Evolutionary conservation across 37 sponge, comb jelly and placozoan species (phyloP).

Genomic region (Ianthella basta): DNA sequence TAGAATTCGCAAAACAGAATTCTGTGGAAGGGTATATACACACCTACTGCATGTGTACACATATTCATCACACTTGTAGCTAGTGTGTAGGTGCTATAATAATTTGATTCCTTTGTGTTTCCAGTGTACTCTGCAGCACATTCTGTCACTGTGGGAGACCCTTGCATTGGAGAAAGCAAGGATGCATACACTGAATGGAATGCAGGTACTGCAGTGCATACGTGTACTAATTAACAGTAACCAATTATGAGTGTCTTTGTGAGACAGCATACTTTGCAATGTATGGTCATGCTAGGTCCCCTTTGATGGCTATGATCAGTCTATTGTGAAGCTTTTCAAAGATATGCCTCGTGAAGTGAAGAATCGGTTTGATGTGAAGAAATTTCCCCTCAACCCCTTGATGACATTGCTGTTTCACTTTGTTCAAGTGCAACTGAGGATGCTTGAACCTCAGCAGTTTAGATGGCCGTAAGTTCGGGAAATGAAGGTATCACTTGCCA

Average conservation of each 20-base stretch:
- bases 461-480: constrained; percentile 9
- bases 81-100: not conserved
- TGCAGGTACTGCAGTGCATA: constrained; percentile 33
- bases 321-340: constrained; percentile 13
- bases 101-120: no score
- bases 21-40: constrained; percentile 46
- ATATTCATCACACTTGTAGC: no score
- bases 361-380: constrained; percentile 28
- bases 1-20: constrained; percentile 41
- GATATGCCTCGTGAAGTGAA: not conserved
- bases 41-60: not conserved
- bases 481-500: no score
- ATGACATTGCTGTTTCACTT: constrained; percentile 25
- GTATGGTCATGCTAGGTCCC: constrained; percentile 44
- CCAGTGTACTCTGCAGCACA: constrained; percentile 49
- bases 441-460: not conserved
- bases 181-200: constrained; percentile 34
- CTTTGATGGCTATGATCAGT: constrained; percentile 49
- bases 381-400: constrained; percentile 40
- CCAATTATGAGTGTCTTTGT: not conserved
- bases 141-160: constrained; percentile 72
- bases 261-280: not conserved
- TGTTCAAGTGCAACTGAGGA: constrained; percentile 1
- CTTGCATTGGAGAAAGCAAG: constrained; percentile 54
- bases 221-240: no score